These are phyloP conservation scores for Ophiothrix spiculata DNA, from an alignment of 35 echinoderm and acorn worm genomes.

Conservation along the genomic window DNA sequence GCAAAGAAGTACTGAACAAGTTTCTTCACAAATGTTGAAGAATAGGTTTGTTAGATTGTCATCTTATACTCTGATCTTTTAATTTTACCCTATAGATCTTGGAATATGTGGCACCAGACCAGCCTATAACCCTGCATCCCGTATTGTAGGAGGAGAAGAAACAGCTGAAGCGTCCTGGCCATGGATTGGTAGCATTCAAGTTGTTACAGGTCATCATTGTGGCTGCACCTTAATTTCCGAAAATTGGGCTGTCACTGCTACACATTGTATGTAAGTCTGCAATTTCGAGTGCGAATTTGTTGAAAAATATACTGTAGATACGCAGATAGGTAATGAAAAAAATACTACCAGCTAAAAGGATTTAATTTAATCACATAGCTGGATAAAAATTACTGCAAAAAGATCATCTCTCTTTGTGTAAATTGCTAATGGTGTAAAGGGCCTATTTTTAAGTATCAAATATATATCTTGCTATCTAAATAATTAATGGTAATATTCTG, in stretches of 20 bases:
- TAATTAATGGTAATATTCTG: no score
- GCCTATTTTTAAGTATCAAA: no score
- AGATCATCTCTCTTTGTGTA: no score
- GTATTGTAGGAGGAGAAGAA: not conserved
- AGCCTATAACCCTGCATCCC: not conserved
- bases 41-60: no score
- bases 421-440: no score
- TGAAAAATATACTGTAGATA: not conserved
- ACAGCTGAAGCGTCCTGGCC: not conserved
- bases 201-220: not conserved
- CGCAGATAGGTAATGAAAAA: not conserved
- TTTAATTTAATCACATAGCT: not conserved
- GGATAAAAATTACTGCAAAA: not conserved
- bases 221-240: not conserved
- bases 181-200: not conserved
- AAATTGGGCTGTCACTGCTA: not conserved
- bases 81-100: no score
- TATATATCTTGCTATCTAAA: no score
- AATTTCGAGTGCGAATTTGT: not conserved
- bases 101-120: not conserved
- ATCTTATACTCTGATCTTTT: no score
- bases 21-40: no score
- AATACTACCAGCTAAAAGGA: not conserved
- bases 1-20: no score
- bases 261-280: not conserved